phyloP scores from a whole-genome alignment of 2,888 invertebrate species.

The Blastobasis adustella region DNA sequence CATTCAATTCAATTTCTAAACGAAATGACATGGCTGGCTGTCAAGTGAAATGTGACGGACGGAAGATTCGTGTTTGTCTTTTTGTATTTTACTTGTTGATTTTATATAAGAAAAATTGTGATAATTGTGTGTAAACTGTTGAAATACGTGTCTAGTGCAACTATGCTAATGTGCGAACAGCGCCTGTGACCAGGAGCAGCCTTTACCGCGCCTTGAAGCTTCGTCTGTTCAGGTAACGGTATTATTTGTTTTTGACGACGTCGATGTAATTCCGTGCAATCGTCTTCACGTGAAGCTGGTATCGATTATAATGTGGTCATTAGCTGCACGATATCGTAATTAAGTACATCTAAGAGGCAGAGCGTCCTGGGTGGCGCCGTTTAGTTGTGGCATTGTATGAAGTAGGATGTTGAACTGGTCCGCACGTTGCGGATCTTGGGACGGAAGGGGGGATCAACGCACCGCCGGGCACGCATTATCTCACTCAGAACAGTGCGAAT shows the following conservation, averaged over 20 bases:
- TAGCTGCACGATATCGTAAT: neutral
- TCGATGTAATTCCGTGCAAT: conserved; percentile 37
- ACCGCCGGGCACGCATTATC: neutral
- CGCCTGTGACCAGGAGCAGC: conserved; percentile 28
- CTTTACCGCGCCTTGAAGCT: conserved; percentile 30
- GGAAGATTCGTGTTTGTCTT: conserved; percentile 49
- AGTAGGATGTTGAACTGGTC: neutral
- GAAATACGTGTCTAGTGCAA: conserved; percentile 21
- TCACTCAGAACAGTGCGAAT: neutral
- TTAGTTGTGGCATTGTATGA: no score
- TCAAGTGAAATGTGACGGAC: conserved; percentile 54
- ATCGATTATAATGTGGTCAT: conserved; percentile 21
- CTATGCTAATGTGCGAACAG: conserved; percentile 47
- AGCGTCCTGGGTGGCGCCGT: neutral
- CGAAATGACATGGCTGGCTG: conserved; percentile 30
- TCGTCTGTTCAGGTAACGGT: conserved; percentile 66
- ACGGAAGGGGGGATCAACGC: neutral
- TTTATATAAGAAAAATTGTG: conserved; percentile 45
- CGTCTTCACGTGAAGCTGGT: conserved; percentile 26
- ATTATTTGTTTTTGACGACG: conserved; percentile 65
- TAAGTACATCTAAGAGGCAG: neutral
- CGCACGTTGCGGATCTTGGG: neutral
- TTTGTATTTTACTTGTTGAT: conserved; percentile 67
- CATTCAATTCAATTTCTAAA: conserved; percentile 13
- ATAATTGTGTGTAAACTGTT: conserved; percentile 34